Evolutionary conservation across 2,888 invertebrate genomes (phyloP).

Genomic region (Dicyrtoma fusca): DNA sequence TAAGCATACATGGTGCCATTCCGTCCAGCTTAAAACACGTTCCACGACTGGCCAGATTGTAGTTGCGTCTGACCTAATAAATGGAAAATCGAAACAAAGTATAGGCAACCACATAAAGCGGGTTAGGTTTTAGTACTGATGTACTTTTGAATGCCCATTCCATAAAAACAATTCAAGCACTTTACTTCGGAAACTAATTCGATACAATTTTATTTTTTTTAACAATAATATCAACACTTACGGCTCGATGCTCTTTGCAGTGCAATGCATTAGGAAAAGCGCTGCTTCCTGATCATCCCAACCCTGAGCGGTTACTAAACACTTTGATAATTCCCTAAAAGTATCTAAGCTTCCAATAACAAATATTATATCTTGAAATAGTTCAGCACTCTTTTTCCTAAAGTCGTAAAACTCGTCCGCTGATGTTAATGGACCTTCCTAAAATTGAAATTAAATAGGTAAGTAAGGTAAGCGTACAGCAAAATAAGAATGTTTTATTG

Average conservation of each 20-base stretch:
- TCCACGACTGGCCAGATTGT: slow-evolving; percentile 46
- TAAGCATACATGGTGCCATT: slow-evolving; percentile 53
- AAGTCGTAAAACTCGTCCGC: slow-evolving; percentile 84
- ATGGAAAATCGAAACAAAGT: too few relatives aligned
- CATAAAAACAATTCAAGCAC: too few relatives aligned
- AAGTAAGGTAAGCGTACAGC: too few relatives aligned
- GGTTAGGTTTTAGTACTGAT: too few relatives aligned
- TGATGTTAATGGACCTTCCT: slow-evolving; percentile 79
- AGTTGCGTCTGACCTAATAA: neutral
- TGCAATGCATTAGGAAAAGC: slow-evolving; percentile 49
- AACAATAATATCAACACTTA: too few relatives aligned
- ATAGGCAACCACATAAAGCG: too few relatives aligned
- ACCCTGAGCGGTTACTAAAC: slow-evolving; percentile 37
- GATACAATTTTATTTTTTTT: too few relatives aligned
- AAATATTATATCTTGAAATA: slow-evolving; percentile 95
- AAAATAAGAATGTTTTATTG: too few relatives aligned
- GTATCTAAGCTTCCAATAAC: slow-evolving; percentile 71
- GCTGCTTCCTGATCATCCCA: slow-evolving; percentile 56
- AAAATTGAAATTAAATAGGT: slow-evolving; percentile 44
- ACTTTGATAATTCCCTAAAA: slow-evolving; percentile 47
- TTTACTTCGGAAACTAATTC: too few relatives aligned
- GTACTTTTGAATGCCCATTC: too few relatives aligned
- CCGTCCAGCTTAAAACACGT: slow-evolving; percentile 47
- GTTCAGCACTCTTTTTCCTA: slow-evolving; percentile 83
- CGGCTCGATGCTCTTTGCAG: slow-evolving; percentile 50